Evolutionary conservation across 2,113 vertebrate genomes (phyloP), one percentile per base, ranked within the genome.

Genomic region (Arothron firmamentum): DNA sequence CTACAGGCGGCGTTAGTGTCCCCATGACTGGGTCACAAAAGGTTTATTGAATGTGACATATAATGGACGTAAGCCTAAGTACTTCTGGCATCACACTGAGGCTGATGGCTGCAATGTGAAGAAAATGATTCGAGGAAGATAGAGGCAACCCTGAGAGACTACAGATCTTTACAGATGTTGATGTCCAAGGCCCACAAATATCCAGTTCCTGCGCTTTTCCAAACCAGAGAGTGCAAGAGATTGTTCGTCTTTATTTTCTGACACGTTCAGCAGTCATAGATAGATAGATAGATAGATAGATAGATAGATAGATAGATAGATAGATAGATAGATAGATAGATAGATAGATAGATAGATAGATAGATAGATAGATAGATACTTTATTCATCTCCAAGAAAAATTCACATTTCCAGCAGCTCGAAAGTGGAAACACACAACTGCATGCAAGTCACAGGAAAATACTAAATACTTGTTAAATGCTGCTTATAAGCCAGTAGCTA

Each of bases 21-120:
- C 49, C 45, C 21, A 28, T 28, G 25, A 28, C 14, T 46, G 65
- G 41, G 56, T 74, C 76, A 71, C 38, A 51, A 63, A 42, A 38
- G n/a, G 31, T 34, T 76, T 70, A 74, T 23, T 52, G 52, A 70
- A 66, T 63, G 50, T 77, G 72, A 70, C 56, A 57, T 46, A 47
- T 72, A 76, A 52, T 72, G 57, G 51, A 72, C 47, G 41, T 48
- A 55, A 72, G 62, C 20, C 52, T 67, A 59, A 77, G 19, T 59
- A 59, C 51, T 67, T 47, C 47, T 56, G 65, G 67, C 74, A 68
- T 18, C 45, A 46, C 48, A 12, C 38, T 19, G 28, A 47, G 31
- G 23, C 65, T 46, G 56, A 69, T 59, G 47, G 72, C 68, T 34
- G 61, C 34, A 18, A 63, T 54, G 48, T 77, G 56, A 65, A 41